Evolutionary conservation across 2,888 invertebrate species (phyloP), one percentile per base, ranked within the genome.

Genomic region (Nasonia oneida): DNA sequence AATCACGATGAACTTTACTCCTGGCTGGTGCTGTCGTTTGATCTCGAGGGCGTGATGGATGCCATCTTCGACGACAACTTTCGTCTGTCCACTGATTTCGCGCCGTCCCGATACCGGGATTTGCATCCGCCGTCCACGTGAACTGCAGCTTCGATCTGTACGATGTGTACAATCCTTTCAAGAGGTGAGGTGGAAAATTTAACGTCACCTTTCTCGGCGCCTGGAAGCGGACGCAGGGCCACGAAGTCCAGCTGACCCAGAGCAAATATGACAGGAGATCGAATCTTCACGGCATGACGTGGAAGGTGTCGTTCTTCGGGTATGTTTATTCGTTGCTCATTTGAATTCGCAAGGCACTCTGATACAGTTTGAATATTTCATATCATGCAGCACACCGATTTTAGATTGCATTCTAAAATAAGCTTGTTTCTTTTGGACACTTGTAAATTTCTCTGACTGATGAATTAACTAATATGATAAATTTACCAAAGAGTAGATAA

Each of bases 141-240:
- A 12, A 23, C 8, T 61, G n/a, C 42, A 42, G 23, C 29, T 71
- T 29, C 18, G 23, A 71, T 0, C 57, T 83, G 3, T 78, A 89
- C 73, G 91, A 91, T 57, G 86, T 89, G 77, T 91, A 90, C 78
- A 91, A 90, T 88, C 87, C 80, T n/a, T 85, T 87, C 15, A 89
- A 89, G 86, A 83, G 80, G 23, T 82, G 88, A 14, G 89, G 86
- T n/a, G 89, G 89, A 29, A 83, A 79, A 83, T 86, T 91, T 57
- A 88, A 85, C 33, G 76, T 90, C 8, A 90, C 88, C 33, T 77
- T 85, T 61, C 39, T 89, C 47, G 90, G 90, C 0, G 73, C 39
- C 15, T 90, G 90, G 90, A 80, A 42, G 18, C 15, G 74, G 14
- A 80, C 29, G 5, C 15, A 12, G 15, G 50, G 76, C 37, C 71